Evolutionary conservation across 2,797 vertebrate species (phyloP).

Genomic region (Anableps anableps): DNA sequence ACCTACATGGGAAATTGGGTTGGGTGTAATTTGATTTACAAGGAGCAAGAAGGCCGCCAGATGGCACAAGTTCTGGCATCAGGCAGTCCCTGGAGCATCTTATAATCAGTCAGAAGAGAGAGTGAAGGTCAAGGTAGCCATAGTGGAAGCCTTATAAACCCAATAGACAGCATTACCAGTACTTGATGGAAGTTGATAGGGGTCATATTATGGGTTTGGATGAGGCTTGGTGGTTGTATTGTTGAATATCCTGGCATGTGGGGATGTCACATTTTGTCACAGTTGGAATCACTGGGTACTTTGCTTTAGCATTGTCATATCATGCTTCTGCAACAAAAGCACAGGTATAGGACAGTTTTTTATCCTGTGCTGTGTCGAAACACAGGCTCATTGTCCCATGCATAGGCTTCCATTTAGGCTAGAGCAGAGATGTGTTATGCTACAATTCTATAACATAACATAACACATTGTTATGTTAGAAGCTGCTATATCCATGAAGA

Average conservation of each 20-base stretch:
- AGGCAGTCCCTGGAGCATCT: neutral
- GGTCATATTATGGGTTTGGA: neutral
- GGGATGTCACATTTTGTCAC: neutral
- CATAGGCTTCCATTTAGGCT: no score
- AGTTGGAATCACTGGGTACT: neutral
- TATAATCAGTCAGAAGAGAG: neutral
- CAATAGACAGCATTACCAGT: neutral
- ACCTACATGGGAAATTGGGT: neutral
- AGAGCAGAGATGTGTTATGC: no score
- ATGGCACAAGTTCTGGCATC: neutral
- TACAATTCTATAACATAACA: no score
- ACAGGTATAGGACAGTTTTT: neutral
- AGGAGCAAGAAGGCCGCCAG: neutral
- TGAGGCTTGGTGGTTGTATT: neutral
- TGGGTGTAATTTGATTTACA: neutral
- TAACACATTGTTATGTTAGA: neutral
- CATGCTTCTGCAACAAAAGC: neutral
- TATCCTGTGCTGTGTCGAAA: neutral
- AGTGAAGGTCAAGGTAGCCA: neutral
- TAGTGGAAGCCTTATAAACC: neutral
- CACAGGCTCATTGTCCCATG: neutral
- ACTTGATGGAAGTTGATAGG: neutral
- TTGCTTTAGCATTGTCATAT: neutral
- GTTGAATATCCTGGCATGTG: neutral
- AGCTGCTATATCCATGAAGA: neutral